Conservation (phyloP, 1,140 invertebrate species). For the Eueides isabella region DNA sequence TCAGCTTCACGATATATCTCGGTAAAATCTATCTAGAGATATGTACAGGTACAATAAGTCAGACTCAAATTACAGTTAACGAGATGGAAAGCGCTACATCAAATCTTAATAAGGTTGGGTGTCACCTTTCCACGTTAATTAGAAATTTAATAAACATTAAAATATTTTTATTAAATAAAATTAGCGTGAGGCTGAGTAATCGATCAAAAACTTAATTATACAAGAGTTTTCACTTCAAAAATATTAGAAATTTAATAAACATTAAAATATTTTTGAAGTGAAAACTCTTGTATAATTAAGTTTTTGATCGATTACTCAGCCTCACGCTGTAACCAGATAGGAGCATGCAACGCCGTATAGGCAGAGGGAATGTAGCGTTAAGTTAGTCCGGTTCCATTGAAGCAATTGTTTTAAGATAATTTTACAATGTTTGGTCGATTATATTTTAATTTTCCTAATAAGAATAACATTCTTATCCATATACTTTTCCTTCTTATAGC, state of each 20-base stretch:
- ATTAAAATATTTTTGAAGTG: no score
- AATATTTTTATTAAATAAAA: background rate
- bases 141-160: constrained; percentile 28
- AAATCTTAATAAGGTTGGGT: constrained; percentile 17
- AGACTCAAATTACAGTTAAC: constrained; percentile 22
- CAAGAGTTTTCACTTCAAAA: no score
- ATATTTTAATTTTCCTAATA: background rate
- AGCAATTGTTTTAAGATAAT: no score
- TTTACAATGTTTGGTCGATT: no score
- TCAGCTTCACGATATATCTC: no score
- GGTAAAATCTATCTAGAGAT: background rate
- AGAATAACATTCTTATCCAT: background rate
- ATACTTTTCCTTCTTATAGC: no score
- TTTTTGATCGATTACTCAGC: background rate
- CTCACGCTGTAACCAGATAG: no score
- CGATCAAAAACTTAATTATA: background rate
- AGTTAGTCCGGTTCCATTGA: no score
- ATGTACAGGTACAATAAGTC: background rate
- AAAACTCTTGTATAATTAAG: background rate
- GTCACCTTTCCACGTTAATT: constrained; percentile 29
- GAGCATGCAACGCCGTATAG: no score
- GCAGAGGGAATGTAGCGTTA: no score
- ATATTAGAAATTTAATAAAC: no score
- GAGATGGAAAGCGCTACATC: constrained; percentile 8
- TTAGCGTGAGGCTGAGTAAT: no score